A percentile compares a stretch with the other conserved stretches of the same genome.
phyloP scores from a whole-genome alignment of 2,888 invertebrate genomes.

The Diaperis boleti region DNA sequence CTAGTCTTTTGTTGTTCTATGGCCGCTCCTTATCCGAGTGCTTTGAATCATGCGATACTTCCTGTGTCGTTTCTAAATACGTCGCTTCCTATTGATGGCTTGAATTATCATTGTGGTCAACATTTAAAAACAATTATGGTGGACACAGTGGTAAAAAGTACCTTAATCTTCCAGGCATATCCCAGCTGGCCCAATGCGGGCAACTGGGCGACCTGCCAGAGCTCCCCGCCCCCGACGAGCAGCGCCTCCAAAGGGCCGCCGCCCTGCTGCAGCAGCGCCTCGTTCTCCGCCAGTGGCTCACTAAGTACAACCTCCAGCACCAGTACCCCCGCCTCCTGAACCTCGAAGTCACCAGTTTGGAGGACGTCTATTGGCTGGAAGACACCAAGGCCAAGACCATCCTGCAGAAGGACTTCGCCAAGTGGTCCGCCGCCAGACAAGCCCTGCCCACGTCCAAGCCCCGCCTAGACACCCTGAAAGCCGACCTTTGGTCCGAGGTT shows the following conservation, averaged over 20 bases:
- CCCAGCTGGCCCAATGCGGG: constrained; percentile 84
- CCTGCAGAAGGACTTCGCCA: constrained; percentile 79
- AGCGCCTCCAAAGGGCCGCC: constrained; percentile 84
- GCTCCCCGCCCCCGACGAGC: constrained; percentile 86
- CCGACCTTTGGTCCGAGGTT: constrained; percentile 87
- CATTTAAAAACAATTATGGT: background rate
- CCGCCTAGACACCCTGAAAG: constrained; percentile 81
- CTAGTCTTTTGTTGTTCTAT: too few relatives aligned
- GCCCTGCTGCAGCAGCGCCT: constrained; percentile 85
- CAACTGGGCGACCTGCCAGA: constrained; percentile 84
- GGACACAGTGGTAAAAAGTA: background rate
- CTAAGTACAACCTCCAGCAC: constrained; percentile 79
- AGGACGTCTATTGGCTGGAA: constrained; percentile 90
- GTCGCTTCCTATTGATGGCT: too few relatives aligned
- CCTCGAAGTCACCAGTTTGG: constrained; percentile 86
- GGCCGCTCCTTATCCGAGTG: too few relatives aligned
- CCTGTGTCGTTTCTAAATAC: too few relatives aligned
- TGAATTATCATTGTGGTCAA: too few relatives aligned
- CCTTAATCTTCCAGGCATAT: constrained; percentile 74
- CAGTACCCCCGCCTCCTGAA: constrained; percentile 81
- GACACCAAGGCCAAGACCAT: constrained; percentile 82
- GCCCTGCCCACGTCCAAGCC: constrained; percentile 86
- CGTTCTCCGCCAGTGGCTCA: constrained; percentile 87
- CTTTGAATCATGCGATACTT: too few relatives aligned
- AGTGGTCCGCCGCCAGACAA: constrained; percentile 85